Evolutionary conservation across 2,797 vertebrate species (phyloP), one percentile per base, ranked within the genome.

Genomic region (Myotis findleyi): DNA sequence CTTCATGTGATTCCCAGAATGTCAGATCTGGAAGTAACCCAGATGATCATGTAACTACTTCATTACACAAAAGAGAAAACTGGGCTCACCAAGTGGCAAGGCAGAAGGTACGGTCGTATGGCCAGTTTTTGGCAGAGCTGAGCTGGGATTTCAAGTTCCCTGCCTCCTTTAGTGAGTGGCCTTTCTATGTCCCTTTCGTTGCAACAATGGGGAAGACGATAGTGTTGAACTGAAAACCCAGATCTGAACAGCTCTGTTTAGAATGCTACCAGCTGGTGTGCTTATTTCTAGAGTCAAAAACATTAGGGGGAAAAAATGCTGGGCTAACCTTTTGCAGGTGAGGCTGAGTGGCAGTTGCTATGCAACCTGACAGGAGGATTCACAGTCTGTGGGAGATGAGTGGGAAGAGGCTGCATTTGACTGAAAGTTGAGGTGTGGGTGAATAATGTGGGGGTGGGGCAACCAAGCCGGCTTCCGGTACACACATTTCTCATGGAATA

Each of bases 251-350:
- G 21, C 33, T 85, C 84, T 86, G 51, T 86, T 88, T 88, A 93
- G 93, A 59, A 96, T 8, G 53, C 36, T 38, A 9, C 86, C 57
- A 96, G 87, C 1, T 93, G 96, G 95, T 30, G 44, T 62, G 91
- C 94, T 88, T 72, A 38, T 95, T 95, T 88, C 95, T 82, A 51
- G 77, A 76, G 7, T 59, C 18, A 30, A 83, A 71, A 64, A 41
- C 57, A 44, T 69, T 27, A 72, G 51, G 57, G 12, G 59, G 47
- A 13, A 13, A 3, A 17, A 79, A 82, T 72, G 0, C 38, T 38
- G 95, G 92, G 2, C 86, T 94, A 95, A 95, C 72, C 71, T 97
- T 97, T 94, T 5, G 82, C 97, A 98, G 98, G 92, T 97, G 97
- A 92, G 57, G 77, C 82, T 91, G 88, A 96, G 90, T 95, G 95